Evolutionary conservation across 2,797 vertebrate genomes (phyloP).

Genomic region (Urosaurus nigricauda): DNA sequence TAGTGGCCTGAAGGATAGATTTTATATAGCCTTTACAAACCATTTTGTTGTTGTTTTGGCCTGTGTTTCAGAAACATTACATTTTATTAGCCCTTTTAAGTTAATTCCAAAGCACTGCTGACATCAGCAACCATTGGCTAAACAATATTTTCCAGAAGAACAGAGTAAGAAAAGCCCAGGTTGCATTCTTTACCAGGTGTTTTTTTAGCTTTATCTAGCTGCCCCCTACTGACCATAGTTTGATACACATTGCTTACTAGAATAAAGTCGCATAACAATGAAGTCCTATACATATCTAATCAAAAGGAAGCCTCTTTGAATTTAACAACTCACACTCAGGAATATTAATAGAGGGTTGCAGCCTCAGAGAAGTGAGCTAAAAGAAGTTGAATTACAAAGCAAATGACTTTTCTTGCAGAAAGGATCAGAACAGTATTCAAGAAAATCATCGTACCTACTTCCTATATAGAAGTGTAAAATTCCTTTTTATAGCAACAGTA

Average conservation of each 20-base stretch:
- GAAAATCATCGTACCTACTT: not conserved
- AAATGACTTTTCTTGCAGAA: not conserved
- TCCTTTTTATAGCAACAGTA: too few relatives aligned
- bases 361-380: not conserved
- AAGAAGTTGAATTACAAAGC: not conserved
- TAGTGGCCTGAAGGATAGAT: rapidly evolving
- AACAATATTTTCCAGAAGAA: conserved; percentile 10
- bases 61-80: conserved; percentile 8
- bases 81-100: conserved; percentile 16
- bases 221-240: conserved; percentile 47
- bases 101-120: conserved; percentile 41
- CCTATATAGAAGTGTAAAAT: not conserved
- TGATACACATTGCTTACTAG: not conserved
- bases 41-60: conserved; percentile 34
- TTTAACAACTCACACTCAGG: not conserved
- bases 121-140: conserved; percentile 46
- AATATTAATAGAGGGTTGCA: not conserved
- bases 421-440: not conserved
- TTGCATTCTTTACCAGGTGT: not conserved
- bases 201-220: not conserved
- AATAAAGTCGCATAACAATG: not conserved
- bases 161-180: not conserved
- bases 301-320: not conserved
- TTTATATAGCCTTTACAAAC: conserved; percentile 45
- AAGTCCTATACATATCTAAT: not conserved